Percentiles rank a stretch among this genome's conserved stretches.
phyloP scores from a whole-genome alignment of 2,797 vertebrate genomes.

The Sparidentex hasta region DNA sequence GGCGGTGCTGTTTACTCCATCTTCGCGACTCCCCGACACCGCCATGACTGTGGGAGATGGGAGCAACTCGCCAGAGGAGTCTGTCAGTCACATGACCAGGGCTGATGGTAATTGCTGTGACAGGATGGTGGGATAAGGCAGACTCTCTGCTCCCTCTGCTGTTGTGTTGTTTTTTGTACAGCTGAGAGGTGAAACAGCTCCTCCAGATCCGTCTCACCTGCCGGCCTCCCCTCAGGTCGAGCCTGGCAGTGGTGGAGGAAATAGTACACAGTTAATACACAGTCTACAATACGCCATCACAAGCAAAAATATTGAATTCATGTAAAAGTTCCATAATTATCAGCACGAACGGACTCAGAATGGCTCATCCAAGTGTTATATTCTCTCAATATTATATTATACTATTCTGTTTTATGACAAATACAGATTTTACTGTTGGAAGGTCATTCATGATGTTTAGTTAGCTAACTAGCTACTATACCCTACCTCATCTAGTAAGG shows the following conservation, averaged over 20 bases:
- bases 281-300: neutral
- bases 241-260: neutral
- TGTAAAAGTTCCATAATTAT: neutral
- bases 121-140: constrained; percentile 11
- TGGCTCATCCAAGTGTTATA: neutral
- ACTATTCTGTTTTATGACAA: neutral
- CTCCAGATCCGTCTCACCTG: constrained; percentile 29
- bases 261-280: too few relatives aligned
- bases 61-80: constrained; percentile 72
- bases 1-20: constrained; percentile 75
- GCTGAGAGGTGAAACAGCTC: constrained; percentile 2
- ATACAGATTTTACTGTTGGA: neutral
- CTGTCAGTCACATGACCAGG: constrained; percentile 80
- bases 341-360: neutral
- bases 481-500: neutral
- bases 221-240: neutral
- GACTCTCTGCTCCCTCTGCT: constrained; percentile 79
- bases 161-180: constrained; percentile 33
- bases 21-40: constrained; percentile 78
- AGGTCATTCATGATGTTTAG: neutral
- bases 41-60: constrained; percentile 85
- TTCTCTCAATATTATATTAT: neutral
- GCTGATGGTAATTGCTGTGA: constrained; percentile 56
- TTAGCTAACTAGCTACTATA: neutral
- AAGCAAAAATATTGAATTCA: neutral